A percentile compares a stretch with the other conserved stretches of the same genome.
These are phyloP conservation scores for Pemphredon lugubris DNA, from an alignment of 2,888 invertebrate genomes.

Conservation along the genomic window DNA sequence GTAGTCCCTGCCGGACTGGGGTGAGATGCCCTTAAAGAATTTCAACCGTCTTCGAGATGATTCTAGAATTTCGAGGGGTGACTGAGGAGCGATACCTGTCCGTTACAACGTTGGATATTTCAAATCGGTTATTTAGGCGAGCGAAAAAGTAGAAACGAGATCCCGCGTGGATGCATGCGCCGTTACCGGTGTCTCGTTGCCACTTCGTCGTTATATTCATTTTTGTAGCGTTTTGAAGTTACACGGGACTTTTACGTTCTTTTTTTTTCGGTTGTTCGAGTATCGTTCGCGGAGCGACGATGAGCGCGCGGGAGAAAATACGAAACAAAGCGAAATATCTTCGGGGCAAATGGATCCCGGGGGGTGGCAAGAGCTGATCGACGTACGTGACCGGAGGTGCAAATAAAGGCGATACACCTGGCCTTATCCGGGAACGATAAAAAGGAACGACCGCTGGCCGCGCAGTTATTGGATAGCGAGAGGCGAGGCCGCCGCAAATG, in stretches of 20 bases:
- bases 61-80: neutral
- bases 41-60: constrained; percentile 40
- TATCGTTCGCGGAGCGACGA: too few relatives aligned
- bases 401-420: constrained; percentile 61
- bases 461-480: constrained; percentile 68
- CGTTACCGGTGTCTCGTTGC: too few relatives aligned
- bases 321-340: constrained; percentile 11
- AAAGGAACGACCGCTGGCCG: constrained; percentile 60
- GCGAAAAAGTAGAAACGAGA: too few relatives aligned
- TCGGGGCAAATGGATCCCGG: constrained; percentile 45
- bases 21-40: constrained; percentile 2
- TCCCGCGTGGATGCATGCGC: too few relatives aligned
- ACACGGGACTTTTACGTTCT: too few relatives aligned
- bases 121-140: too few relatives aligned
- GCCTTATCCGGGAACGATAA: constrained; percentile 64
- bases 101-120: too few relatives aligned
- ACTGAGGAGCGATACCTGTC: too few relatives aligned
- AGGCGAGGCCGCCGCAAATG: constrained; percentile 67
- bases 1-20: constrained; percentile 20
- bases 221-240: too few relatives aligned
- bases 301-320: neutral
- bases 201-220: too few relatives aligned
- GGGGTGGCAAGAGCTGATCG: constrained; percentile 52
- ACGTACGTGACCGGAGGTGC: constrained; percentile 53
- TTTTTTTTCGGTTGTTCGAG: too few relatives aligned